Percentiles rank a stretch among this genome's conserved stretches.
Evolutionary conservation across 2,888 invertebrate genomes (phyloP).

Genomic region (Andrena hattorfiana): DNA sequence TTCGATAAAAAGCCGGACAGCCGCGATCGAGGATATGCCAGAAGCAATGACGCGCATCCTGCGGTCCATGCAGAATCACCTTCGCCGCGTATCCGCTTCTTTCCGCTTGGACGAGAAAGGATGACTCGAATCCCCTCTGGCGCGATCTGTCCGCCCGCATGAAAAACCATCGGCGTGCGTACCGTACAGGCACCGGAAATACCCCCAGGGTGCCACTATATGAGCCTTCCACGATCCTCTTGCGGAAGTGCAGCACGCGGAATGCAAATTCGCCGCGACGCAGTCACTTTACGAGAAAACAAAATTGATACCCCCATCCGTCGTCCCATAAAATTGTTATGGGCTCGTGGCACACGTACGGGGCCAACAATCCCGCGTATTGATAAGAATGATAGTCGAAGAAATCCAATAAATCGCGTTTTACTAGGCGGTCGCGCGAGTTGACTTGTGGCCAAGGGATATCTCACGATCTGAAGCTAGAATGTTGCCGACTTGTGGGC

Average conservation of each 20-base stretch:
- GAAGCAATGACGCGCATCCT: slow-evolving; percentile 50
- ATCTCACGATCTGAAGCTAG: too few relatives aligned
- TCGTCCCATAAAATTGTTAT: neutral
- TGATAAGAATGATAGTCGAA: neutral
- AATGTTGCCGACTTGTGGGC: too few relatives aligned
- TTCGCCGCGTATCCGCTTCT: slow-evolving; percentile 49
- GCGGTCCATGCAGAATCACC: slow-evolving; percentile 32
- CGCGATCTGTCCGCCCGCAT: slow-evolving; percentile 64
- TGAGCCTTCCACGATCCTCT: slow-evolving; percentile 37
- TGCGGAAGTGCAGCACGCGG: slow-evolving; percentile 67
- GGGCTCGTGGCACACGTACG: too few relatives aligned
- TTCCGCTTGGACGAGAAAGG: slow-evolving; percentile 61
- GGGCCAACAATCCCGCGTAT: neutral
- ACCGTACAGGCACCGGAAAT: slow-evolving; percentile 66
- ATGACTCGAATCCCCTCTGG: slow-evolving; percentile 68
- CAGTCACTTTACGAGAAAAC: slow-evolving; percentile 44
- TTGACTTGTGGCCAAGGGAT: too few relatives aligned
- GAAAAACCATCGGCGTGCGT: slow-evolving; percentile 64
- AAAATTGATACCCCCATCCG: slow-evolving; percentile 51
- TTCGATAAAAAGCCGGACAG: slow-evolving; percentile 2
- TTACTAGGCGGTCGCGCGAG: neutral
- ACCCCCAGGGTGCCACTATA: slow-evolving; percentile 43
- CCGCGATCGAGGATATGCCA: slow-evolving; percentile 30
- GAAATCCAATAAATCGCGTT: neutral
- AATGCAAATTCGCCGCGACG: slow-evolving; percentile 61